Evolutionary conservation across 1,140 invertebrate genomes (phyloP), one percentile per base, ranked within the genome.

Genomic region (Eumaeus atala): DNA sequence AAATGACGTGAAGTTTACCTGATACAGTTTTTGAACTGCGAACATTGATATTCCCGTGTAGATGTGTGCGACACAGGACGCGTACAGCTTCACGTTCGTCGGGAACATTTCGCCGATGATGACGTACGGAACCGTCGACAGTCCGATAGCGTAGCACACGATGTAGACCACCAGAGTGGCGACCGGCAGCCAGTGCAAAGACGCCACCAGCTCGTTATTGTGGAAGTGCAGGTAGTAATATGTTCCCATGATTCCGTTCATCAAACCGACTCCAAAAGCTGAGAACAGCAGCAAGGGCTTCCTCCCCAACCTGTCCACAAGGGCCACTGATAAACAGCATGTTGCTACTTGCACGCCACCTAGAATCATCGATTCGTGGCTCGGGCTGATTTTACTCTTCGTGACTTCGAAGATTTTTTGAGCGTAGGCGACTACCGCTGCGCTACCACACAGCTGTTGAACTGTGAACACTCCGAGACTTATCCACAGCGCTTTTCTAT

Each of bases 31-130:
- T 33, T 93, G 94, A 11, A 94, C 89, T 2, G 93, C 74, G 61
- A 95, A 95, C 42, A 93, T 92, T 58, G 92, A 91, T 3, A 92
- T 64, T 72, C 93, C 94, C 42, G 92, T 93, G 58, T 91, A 91
- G 52, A 93, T 88, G 48, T 94, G 92, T 1, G 91, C 91, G 37
- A 94, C 77, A 51, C 92, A 92, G 18, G 92, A 90, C 7, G 94
- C 93, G 48, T 91, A 88, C 33, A 91, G 90, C 67, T 93, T 92
- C 9, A 93, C 89, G 64, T 91, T 91, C 0, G 91, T 90, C 1
- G 93, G 91, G 72, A 95, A 94, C 59, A 94, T 84, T 83, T 95
- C 94, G 28, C 93, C 90, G 57, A 94, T 90, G 57, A 94, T 89
- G 12, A 92, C 89, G 72, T 91, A 91, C 0, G 93, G 93, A 16